Evolutionary conservation across 2,797 vertebrate genomes (phyloP), one percentile per base, ranked within the genome.

Genomic region (Melanotaenia parkinsoni): DNA sequence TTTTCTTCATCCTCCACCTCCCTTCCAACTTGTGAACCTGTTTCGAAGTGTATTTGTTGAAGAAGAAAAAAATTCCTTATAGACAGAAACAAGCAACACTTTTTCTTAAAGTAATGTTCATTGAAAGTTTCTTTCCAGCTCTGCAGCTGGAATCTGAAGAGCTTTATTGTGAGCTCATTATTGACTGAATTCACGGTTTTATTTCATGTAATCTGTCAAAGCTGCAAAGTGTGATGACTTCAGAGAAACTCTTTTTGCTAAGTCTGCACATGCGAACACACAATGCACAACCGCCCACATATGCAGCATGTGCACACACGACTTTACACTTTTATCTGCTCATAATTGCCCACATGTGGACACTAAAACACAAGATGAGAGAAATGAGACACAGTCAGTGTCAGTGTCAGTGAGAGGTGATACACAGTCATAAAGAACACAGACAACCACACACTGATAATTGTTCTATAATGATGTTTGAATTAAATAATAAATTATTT

Each of bases 301-400:
- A 43, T 14, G 64, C 26, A 67, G 70, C 50, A 32, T 43, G 74
- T 62, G 70, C 57, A 67, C 56, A 69, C 5, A 18, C 24, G 8
- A 61, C 70, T 63, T 22, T 51, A 37, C 59, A 43, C 37, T 35
- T 22, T 51, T 58, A 57, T 72, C 26, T 74, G 59, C 61, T 81
- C 45, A 61, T 72, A 81, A 84, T 70, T 68, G 71, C 63, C 72
- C 69, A 81, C 86, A 83, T 74, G 80, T 73, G 77, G 60, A 73
- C 83, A 70, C 56, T 85, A 88, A 85, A 87, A 88, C 74, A 81
- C 78, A 87, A 90, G 92, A 88, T 85, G 85, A 76, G 84, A 86
- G 74, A 79, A 75, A 82, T 86, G 80, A 90, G 90, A 83, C 85
- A n/a, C n/a, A n/a, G n/a, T n/a, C n/a, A n/a, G n/a, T n/a, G n/a